These are phyloP conservation scores for Rhabdornis inornatus DNA, from an alignment of 2,113 vertebrate species.

Conservation along the genomic window DNA sequence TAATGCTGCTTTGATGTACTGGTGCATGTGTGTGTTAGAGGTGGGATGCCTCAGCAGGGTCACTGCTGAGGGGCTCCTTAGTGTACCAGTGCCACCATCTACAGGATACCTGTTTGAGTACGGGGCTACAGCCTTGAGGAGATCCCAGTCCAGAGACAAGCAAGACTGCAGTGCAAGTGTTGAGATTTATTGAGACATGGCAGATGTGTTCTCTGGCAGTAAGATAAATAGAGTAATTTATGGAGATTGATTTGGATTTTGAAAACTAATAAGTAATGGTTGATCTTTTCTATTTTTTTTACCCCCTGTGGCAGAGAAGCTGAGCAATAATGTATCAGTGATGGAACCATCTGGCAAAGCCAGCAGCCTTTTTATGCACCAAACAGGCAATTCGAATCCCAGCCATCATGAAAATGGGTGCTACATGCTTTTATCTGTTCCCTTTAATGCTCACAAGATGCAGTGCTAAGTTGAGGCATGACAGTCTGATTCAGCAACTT, in stretches of 20 bases:
- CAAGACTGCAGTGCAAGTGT: background rate
- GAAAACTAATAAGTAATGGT: conserved; percentile 29
- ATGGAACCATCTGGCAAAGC: conserved; percentile 21
- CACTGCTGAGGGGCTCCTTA: background rate
- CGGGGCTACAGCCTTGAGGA: background rate
- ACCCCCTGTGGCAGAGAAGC: background rate
- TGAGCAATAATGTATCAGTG: background rate
- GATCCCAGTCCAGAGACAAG: background rate
- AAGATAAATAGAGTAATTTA: conserved; percentile 50
- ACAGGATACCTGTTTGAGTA: background rate
- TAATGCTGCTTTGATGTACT: rapidly evolving
- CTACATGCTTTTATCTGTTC: background rate
- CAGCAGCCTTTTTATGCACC: background rate
- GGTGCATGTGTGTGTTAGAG: background rate
- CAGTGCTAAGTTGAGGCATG: background rate
- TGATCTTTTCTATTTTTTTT: background rate
- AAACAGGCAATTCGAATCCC: background rate
- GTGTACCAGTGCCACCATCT: background rate
- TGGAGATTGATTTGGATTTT: conserved; percentile 37
- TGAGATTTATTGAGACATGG: background rate
- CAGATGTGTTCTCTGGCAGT: background rate
- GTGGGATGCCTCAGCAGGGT: background rate
- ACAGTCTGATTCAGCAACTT: background rate
- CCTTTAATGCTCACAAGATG: background rate
- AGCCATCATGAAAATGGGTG: background rate